These are phyloP conservation scores for Turdus rufiventris DNA, from an alignment of 2,113 vertebrate genomes.

Conservation along the genomic window DNA sequence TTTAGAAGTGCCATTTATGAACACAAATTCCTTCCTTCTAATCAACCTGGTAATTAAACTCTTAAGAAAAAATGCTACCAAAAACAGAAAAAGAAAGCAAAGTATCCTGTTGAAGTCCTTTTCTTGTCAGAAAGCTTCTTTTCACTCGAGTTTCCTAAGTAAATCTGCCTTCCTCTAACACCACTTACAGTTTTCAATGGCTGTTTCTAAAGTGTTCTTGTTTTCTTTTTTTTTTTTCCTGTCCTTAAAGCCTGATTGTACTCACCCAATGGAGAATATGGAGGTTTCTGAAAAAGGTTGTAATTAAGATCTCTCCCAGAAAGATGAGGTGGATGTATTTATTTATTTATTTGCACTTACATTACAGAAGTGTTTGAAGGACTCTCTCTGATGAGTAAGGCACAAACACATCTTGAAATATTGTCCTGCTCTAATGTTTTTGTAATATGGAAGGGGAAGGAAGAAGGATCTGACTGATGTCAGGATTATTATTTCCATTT, in stretches of 20 bases:
- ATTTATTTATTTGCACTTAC: background rate
- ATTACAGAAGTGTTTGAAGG: background rate
- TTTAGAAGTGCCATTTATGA: conserved; percentile 28
- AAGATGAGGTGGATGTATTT: background rate
- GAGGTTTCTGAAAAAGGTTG: background rate
- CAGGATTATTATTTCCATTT: background rate
- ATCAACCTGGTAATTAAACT: conserved; percentile 54
- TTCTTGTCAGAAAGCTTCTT: background rate
- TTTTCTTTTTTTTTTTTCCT: conserved; percentile 24
- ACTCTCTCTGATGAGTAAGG: background rate
- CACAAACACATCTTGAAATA: background rate
- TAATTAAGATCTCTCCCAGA: background rate
- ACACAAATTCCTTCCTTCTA: conserved; percentile 33
- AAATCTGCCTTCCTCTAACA: background rate
- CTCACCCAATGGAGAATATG: background rate
- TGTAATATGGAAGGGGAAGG: background rate
- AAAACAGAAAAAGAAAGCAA: background rate
- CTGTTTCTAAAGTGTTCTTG: background rate
- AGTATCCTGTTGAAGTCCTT: background rate
- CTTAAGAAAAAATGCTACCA: conserved; percentile 27
- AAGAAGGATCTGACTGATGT: background rate
- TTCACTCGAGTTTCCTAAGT: background rate
- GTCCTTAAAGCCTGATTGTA: conserved; percentile 11
- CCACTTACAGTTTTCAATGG: background rate
- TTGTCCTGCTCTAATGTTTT: background rate